phyloP scores from a whole-genome alignment of 2,888 invertebrate genomes.

The Campoplex capitator region DNA sequence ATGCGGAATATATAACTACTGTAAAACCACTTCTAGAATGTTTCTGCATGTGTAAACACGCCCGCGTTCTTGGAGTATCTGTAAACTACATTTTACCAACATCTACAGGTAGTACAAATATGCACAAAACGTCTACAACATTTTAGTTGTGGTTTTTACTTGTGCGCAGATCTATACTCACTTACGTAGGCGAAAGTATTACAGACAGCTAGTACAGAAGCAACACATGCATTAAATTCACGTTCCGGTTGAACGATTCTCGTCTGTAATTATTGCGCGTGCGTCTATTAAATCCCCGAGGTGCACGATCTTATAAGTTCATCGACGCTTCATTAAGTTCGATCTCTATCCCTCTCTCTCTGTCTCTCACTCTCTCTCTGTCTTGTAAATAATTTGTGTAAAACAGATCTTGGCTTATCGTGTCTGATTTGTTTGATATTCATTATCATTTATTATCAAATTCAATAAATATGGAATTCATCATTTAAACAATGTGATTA shows the following conservation, averaged over 20 bases:
- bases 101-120: not conserved
- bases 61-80: constrained; percentile 44
- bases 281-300: constrained; percentile 66
- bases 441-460: not conserved
- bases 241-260: constrained; percentile 67
- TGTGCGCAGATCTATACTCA: constrained; percentile 11
- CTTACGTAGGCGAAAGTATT: constrained; percentile 54
- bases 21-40: constrained; percentile 66
- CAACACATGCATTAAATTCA: constrained; percentile 18
- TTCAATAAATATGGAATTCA: too few species aligned
- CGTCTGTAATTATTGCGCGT: constrained; percentile 68
- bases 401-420: constrained; percentile 8
- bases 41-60: constrained; percentile 69
- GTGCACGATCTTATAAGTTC: constrained; percentile 61
- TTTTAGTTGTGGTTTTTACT: constrained; percentile 43
- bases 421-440: not conserved
- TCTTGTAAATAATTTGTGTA: not conserved
- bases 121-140: constrained; percentile 6
- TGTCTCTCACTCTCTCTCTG: not conserved
- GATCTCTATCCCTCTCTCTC: not conserved
- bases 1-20: constrained; percentile 53
- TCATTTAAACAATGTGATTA: too few species aligned
- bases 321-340: constrained; percentile 61
- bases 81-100: not conserved
- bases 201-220: constrained; percentile 13